Evolutionary conservation across 2,888 invertebrate genomes (phyloP).

Genomic region (Acronicta leporina): DNA sequence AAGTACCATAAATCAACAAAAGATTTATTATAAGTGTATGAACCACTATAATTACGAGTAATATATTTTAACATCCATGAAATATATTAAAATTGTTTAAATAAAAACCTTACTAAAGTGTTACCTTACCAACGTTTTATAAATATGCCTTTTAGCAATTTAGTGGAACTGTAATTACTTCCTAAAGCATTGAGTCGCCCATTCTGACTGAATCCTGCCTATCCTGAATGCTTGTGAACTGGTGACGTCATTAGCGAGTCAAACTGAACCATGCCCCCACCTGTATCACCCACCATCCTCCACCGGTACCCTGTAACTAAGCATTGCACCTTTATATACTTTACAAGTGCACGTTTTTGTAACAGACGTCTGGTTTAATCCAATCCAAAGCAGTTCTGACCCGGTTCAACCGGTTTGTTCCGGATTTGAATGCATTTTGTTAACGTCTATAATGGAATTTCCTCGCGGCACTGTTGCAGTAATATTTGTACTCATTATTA

Average conservation of each 20-base stretch:
- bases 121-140: slow-evolving; percentile 25
- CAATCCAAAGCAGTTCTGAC: slow-evolving; percentile 41
- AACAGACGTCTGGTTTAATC: slow-evolving; percentile 44
- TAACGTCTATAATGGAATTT: slow-evolving; percentile 38
- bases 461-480: slow-evolving; percentile 29
- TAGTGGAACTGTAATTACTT: slow-evolving; percentile 48
- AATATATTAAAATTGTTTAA: slow-evolving; percentile 19
- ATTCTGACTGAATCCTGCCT: slow-evolving; percentile 40
- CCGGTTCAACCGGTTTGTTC: slow-evolving; percentile 34
- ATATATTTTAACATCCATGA: too few relatives aligned
- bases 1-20: too few relatives aligned
- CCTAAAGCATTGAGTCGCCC: slow-evolving; percentile 35
- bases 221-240: slow-evolving; percentile 37
- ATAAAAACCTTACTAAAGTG: slow-evolving; percentile 19
- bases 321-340: slow-evolving; percentile 14
- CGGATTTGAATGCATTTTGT: slow-evolving; percentile 48
- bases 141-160: slow-evolving; percentile 38
- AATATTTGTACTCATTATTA: slow-evolving; percentile 51
- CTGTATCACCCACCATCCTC: background rate
- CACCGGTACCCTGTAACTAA: slow-evolving; percentile 28
- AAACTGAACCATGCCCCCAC: slow-evolving; percentile 21
- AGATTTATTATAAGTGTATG: too few relatives aligned
- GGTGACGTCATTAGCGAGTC: slow-evolving; percentile 57
- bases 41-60: too few relatives aligned
- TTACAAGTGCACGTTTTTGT: slow-evolving; percentile 45